Percentiles rank a stretch among this genome's conserved stretches.
These are phyloP conservation scores for Gambusia yucatana DNA, from an alignment of 2,797 vertebrate genomes.

Conservation along the genomic window DNA sequence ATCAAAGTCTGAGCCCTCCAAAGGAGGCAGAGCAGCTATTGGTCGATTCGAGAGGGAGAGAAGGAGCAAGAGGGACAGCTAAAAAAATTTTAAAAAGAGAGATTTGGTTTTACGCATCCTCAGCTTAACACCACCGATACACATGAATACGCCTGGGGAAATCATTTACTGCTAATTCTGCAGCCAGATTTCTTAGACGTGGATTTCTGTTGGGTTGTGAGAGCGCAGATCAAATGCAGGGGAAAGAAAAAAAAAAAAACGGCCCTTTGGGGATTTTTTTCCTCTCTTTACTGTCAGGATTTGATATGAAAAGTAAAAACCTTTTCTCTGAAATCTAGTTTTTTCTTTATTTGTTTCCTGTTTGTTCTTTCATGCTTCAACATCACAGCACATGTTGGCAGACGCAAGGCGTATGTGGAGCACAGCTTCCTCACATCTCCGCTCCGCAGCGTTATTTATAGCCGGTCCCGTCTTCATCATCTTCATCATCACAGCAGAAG, in stretches of 20 bases:
- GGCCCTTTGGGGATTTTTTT: constrained; percentile 12
- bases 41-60: constrained; percentile 61
- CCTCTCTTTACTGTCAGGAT: constrained; percentile 41
- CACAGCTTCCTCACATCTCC: constrained; percentile 56
- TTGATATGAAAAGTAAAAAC: constrained; percentile 24
- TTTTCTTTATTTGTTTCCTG: constrained; percentile 16
- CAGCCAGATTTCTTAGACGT: constrained; percentile 65
- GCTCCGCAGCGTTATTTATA: constrained; percentile 77
- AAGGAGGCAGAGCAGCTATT: constrained; percentile 63
- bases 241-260: constrained; percentile 14
- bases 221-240: constrained; percentile 59
- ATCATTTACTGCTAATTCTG: constrained; percentile 76
- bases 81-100: constrained; percentile 33
- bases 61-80: constrained; percentile 16
- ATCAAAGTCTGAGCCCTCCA: constrained; percentile 78
- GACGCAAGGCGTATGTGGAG: constrained; percentile 67
- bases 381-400: constrained; percentile 48
- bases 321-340: constrained; percentile 5
- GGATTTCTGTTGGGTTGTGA: constrained; percentile 56
- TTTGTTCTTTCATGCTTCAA: constrained; percentile 42
- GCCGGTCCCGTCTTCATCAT: constrained; percentile 42
- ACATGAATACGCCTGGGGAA: constrained; percentile 67
- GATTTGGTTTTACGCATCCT: constrained; percentile 66
- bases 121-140: constrained; percentile 46
- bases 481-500: constrained; percentile 60